Conservation (phyloP, 2,888 invertebrate species). For the Drosophila rellima region DNA sequence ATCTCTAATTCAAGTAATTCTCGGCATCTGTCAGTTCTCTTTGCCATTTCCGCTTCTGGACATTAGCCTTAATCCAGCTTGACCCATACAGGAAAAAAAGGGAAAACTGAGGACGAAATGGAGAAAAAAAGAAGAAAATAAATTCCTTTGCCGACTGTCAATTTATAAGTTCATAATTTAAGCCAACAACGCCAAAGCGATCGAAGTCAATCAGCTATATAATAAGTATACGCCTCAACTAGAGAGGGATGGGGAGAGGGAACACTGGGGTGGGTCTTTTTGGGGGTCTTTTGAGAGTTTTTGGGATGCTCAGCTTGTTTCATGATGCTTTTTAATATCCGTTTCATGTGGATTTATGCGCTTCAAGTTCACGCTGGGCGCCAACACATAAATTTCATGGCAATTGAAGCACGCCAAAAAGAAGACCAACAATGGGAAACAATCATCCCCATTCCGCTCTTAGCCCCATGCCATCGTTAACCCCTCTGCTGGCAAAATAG, state of each 20-base stretch:
- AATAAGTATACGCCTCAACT: constrained; percentile 44
- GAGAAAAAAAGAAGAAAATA: constrained; percentile 6
- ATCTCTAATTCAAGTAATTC: constrained; percentile 18
- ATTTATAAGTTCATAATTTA: constrained; percentile 77
- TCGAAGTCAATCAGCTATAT: constrained; percentile 76
- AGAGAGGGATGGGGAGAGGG: background rate
- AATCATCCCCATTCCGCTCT: background rate
- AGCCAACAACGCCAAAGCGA: constrained; percentile 61
- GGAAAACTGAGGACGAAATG: background rate
- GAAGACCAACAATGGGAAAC: constrained; percentile 10
- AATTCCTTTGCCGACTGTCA: constrained; percentile 58
- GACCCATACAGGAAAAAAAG: background rate
- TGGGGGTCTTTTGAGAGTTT: constrained; percentile 5
- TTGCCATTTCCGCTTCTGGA: constrained; percentile 8
- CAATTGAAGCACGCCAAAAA: constrained; percentile 70
- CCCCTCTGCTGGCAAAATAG: constrained; percentile 49
- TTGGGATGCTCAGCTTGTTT: constrained; percentile 55
- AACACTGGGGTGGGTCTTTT: background rate
- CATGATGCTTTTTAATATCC: constrained; percentile 77
- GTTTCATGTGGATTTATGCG: constrained; percentile 78
- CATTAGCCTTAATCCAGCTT: background rate
- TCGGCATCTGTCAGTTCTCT: constrained; percentile 6
- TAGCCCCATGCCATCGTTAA: background rate
- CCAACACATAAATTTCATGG: constrained; percentile 77
- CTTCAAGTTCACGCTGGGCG: constrained; percentile 77